phyloP scores from a whole-genome alignment of 2,797 vertebrate species.

The Takifugu rubripes region DNA sequence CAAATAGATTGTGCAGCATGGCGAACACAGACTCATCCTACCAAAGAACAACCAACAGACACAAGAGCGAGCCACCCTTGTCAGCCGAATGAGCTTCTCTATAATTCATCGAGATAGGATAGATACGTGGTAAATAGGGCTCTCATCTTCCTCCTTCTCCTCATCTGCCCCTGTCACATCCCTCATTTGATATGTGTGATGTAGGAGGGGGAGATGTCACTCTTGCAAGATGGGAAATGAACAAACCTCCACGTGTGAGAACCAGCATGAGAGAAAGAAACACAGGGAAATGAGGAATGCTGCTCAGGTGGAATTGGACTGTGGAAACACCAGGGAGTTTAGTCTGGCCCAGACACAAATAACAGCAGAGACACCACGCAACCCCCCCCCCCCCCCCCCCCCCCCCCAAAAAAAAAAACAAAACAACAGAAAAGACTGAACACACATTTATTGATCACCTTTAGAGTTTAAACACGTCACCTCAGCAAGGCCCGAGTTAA shows the following conservation, averaged over 20 bases:
- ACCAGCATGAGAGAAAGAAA: constrained; percentile 51
- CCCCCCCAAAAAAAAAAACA: constrained; percentile 10
- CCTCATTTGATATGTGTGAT: constrained; percentile 75
- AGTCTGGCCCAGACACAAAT: constrained; percentile 40
- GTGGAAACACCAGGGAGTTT: constrained; percentile 45
- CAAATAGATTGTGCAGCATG: constrained; percentile 77
- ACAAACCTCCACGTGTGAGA: constrained; percentile 62
- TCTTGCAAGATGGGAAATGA: constrained; percentile 63
- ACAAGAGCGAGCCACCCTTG: constrained; percentile 57
- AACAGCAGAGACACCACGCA: constrained; percentile 4
- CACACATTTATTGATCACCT: neutral
- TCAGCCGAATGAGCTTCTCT: constrained; percentile 55
- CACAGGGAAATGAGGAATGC: constrained; percentile 51
- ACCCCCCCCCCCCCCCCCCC: neutral
- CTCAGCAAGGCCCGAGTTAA: constrained; percentile 12
- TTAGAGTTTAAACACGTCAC: constrained; percentile 22
- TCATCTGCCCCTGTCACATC: constrained; percentile 69
- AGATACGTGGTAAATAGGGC: constrained; percentile 66
- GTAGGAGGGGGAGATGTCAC: constrained; percentile 68
- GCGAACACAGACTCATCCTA: constrained; percentile 71
- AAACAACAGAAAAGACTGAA: constrained; percentile 17
- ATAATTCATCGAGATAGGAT: constrained; percentile 65
- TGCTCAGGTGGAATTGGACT: constrained; percentile 63
- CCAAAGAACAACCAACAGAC: constrained; percentile 72
- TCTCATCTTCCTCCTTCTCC: constrained; percentile 62